Percentiles rank a stretch among this genome's conserved stretches.
phyloP scores from a whole-genome alignment of 2,888 invertebrate genomes.

The Netelia virgata region DNA sequence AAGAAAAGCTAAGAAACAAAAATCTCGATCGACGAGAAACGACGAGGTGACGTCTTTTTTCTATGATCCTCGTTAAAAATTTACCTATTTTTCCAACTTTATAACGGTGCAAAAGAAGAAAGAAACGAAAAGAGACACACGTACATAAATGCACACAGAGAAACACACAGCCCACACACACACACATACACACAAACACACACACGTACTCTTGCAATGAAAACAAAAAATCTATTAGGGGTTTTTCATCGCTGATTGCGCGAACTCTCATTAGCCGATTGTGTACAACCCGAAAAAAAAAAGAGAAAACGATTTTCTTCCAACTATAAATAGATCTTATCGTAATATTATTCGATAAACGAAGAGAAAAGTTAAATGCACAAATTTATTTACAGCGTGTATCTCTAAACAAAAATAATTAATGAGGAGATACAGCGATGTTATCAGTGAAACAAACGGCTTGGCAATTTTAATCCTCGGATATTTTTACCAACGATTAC shows the following conservation, averaged over 20 bases:
- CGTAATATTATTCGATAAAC: constrained; percentile 53
- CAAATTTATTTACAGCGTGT: constrained; percentile 59
- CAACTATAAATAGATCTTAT: constrained; percentile 53
- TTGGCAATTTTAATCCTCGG: not conserved
- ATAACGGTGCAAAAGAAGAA: constrained; percentile 72
- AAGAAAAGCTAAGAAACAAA: constrained; percentile 15
- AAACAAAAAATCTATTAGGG: constrained; percentile 42
- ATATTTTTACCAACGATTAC: constrained; percentile 25
- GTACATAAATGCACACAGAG: constrained; percentile 8
- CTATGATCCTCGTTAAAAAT: constrained; percentile 67
- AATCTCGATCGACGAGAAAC: constrained; percentile 45
- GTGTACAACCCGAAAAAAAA: constrained; percentile 31
- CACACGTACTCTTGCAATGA: constrained; percentile 14
- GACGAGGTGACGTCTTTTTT: constrained; percentile 54
- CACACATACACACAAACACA: not conserved
- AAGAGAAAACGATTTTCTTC: constrained; percentile 57
- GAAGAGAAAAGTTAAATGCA: constrained; percentile 57
- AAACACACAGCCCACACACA: not conserved
- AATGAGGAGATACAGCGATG: not conserved
- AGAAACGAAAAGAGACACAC: constrained; percentile 28
- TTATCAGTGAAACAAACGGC: not conserved
- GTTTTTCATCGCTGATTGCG: constrained; percentile 56
- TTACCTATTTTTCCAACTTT: constrained; percentile 82
- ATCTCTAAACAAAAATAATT: constrained; percentile 43
- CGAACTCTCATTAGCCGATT: constrained; percentile 39